phyloP scores from a whole-genome alignment of 2,888 invertebrate genomes.

The Phlogophora meticulosa region DNA sequence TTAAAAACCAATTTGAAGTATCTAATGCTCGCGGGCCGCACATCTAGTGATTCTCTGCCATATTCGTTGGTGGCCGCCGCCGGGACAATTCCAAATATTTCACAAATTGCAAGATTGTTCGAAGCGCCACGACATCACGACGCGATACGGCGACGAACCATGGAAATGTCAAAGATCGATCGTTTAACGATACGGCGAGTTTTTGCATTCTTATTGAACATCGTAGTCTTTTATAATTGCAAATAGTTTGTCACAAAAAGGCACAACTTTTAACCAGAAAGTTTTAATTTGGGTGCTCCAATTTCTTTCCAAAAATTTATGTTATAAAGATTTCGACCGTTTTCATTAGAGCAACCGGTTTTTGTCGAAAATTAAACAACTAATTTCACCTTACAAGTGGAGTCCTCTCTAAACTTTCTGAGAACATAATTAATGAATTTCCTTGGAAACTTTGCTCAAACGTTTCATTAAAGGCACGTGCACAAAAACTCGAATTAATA shows the following conservation, averaged over 20 bases:
- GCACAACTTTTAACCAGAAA: background rate
- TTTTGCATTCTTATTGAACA: conserved; percentile 47
- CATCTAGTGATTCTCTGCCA: conserved; percentile 61
- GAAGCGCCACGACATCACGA: conserved; percentile 80
- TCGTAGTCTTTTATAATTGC: conserved; percentile 1
- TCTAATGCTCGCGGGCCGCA: conserved; percentile 67
- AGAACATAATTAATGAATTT: conserved; percentile 64
- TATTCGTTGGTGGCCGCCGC: conserved; percentile 86
- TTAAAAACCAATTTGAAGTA: conserved; percentile 61
- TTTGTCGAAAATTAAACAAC: conserved; percentile 50
- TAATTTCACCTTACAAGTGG: conserved; percentile 48
- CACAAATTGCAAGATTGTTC: conserved; percentile 87
- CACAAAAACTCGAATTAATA: conserved; percentile 57
- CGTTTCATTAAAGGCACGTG: conserved; percentile 57
- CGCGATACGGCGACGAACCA: conserved; percentile 68
- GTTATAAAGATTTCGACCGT: conserved; percentile 16
- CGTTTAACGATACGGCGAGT: conserved; percentile 57
- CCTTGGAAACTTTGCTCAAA: conserved; percentile 57
- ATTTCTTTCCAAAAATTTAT: conserved; percentile 18
- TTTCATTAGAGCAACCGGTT: conserved; percentile 41
- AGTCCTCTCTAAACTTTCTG: conserved; percentile 58
- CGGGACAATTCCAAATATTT: conserved; percentile 87
- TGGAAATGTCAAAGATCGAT: conserved; percentile 70
- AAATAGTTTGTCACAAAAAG: conserved; percentile 16
- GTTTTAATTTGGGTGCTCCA: conserved; percentile 21